These are phyloP conservation scores for Leptosomus discolor DNA, from an alignment of 2,113 vertebrate species.

Conservation along the genomic window DNA sequence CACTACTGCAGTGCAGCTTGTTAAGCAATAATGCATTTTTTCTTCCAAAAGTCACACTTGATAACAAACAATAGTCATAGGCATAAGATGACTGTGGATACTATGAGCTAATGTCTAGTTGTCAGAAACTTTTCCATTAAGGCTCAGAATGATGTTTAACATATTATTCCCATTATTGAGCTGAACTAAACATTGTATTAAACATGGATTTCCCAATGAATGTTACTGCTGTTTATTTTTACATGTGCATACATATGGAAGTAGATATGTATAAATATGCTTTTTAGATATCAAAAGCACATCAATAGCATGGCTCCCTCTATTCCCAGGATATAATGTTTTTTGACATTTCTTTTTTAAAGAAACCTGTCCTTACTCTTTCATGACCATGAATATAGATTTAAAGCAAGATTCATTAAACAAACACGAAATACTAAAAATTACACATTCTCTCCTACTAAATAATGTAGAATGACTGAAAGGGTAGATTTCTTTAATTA, in stretches of 20 bases:
- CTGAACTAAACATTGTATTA: constrained; percentile 40
- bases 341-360: not conserved
- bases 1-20: constrained; percentile 43
- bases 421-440: constrained; percentile 5
- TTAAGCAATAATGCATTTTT: constrained; percentile 54
- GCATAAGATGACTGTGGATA: constrained; percentile 48
- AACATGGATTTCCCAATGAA: constrained; percentile 15
- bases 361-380: not conserved
- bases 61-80: constrained; percentile 62
- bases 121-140: constrained; percentile 63
- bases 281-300: not conserved
- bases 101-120: constrained; percentile 76
- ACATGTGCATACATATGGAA: not conserved
- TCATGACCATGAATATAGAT: not conserved
- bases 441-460: constrained; percentile 11
- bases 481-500: constrained; percentile 4
- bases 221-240: constrained; percentile 4
- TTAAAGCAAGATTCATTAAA: constrained; percentile 4
- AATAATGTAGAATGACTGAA: not conserved
- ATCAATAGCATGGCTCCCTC: not conserved
- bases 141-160: constrained; percentile 60
- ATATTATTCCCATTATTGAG: constrained; percentile 46
- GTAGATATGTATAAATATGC: not conserved
- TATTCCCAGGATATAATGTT: not conserved
- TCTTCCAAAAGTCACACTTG: constrained; percentile 74